Evolutionary conservation across 2,797 vertebrate genomes (phyloP).

Genomic region (Danio kyathit): DNA sequence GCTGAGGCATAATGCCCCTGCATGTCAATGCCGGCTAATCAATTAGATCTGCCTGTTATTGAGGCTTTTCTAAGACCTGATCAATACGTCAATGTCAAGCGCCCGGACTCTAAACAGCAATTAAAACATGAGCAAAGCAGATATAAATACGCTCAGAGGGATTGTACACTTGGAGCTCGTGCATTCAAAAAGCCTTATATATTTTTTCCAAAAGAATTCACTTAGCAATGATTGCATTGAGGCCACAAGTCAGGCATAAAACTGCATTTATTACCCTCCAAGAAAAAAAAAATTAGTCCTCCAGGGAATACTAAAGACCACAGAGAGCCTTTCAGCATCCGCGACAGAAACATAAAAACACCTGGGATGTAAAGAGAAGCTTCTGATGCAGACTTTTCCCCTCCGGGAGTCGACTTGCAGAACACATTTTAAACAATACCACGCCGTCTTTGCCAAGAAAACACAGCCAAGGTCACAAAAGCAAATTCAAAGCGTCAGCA

Average conservation of each 20-base stretch:
- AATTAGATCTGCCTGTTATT: conserved; percentile 60
- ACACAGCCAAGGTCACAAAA: conserved; percentile 50
- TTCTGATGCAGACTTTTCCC: conserved; percentile 27
- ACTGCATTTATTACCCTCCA: conserved; percentile 34
- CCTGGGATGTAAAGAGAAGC: conserved; percentile 40
- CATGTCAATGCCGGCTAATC: conserved; percentile 59
- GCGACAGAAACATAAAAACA: conserved; percentile 28
- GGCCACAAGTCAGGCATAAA: conserved; percentile 26
- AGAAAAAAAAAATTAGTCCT: conserved; percentile 28
- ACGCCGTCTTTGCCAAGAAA: conserved; percentile 42
- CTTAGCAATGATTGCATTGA: conserved; percentile 37
- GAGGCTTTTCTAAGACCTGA: conserved; percentile 58
- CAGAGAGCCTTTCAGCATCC: conserved; percentile 20
- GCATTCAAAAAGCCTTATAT: conserved; percentile 41
- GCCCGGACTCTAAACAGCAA: conserved; percentile 51
- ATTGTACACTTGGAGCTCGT: not conserved
- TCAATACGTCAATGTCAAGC: conserved; percentile 60
- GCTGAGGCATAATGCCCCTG: conserved; percentile 53
- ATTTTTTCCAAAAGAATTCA: conserved; percentile 42
- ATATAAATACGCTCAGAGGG: not conserved
- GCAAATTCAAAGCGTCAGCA: conserved; percentile 53
- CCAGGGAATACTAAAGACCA: conserved; percentile 25
- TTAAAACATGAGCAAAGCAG: conserved; percentile 52
- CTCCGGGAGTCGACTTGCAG: conserved; percentile 32
- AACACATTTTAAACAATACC: conserved; percentile 40